These are phyloP conservation scores for Euura lappo DNA, from an alignment of 1,140 invertebrate species.

Conservation along the genomic window DNA sequence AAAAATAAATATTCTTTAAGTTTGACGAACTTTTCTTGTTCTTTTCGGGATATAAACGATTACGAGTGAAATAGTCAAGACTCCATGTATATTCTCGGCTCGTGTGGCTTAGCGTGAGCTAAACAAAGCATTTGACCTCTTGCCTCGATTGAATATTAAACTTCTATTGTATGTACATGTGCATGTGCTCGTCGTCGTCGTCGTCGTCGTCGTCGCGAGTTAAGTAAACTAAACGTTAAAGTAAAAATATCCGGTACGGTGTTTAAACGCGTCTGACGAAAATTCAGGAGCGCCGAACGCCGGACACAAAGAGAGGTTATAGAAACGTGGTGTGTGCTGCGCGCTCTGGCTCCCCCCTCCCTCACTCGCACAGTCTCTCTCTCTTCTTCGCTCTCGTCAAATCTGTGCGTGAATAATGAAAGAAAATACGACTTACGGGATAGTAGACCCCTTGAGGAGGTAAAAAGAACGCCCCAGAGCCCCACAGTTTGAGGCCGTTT, in stretches of 20 bases:
- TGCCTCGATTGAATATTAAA: not conserved
- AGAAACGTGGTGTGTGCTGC: not conserved
- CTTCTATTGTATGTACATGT: not conserved
- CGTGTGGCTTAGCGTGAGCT: not conserved
- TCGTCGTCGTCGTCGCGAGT: not conserved
- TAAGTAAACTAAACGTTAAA: not conserved
- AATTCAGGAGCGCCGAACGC: too few relatives aligned
- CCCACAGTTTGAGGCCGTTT: slow-evolving; percentile 92
- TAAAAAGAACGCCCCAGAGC: slow-evolving; percentile 90
- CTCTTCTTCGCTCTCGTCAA: slow-evolving; percentile 18
- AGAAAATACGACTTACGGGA: slow-evolving; percentile 73
- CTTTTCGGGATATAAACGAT: too few relatives aligned
- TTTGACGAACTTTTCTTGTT: too few relatives aligned
- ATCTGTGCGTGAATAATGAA: not conserved
- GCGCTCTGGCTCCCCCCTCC: slow-evolving; percentile 11
- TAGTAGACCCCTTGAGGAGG: slow-evolving; percentile 92
- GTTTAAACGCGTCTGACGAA: too few relatives aligned
- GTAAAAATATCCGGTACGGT: too few relatives aligned
- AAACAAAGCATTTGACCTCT: not conserved
- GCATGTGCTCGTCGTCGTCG: not conserved
- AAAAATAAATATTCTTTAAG: too few relatives aligned
- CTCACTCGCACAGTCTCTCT: slow-evolving; percentile 19
- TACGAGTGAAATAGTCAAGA: too few relatives aligned
- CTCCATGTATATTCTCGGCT: too few relatives aligned
- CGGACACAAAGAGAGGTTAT: too few relatives aligned